phyloP scores from a whole-genome alignment of 2,888 invertebrate species.

The Cyrtodaria siliqua region DNA sequence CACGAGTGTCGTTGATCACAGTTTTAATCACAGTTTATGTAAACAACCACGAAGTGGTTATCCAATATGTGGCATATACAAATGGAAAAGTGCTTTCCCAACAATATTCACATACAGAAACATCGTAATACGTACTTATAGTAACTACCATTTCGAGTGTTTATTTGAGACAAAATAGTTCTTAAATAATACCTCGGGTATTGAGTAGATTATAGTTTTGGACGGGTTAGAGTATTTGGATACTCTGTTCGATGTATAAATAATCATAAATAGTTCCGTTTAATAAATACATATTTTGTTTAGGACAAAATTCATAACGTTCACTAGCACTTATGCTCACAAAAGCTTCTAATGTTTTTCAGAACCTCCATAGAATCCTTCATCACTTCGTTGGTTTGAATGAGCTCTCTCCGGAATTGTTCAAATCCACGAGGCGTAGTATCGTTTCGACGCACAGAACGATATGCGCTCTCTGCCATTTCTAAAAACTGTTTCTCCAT shows the following conservation, averaged over 20 bases:
- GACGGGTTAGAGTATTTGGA: conserved; percentile 3
- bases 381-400: conserved; percentile 71
- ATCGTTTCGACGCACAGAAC: conserved; percentile 68
- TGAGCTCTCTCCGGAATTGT: conserved; percentile 71
- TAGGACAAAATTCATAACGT: background rate
- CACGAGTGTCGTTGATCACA: background rate
- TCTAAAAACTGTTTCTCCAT: conserved; percentile 75
- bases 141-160: too few relatives aligned
- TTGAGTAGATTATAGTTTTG: background rate
- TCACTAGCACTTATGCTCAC: conserved; percentile 64
- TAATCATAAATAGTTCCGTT: conserved; percentile 2
- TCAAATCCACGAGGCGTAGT: conserved; percentile 68
- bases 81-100: too few relatives aligned
- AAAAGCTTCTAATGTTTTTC: conserved; percentile 70
- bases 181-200: too few relatives aligned
- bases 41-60: too few relatives aligned
- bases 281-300: background rate
- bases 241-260: conserved; percentile 2
- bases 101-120: too few relatives aligned
- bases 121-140: too few relatives aligned
- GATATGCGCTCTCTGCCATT: conserved; percentile 76
- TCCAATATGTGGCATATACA: too few relatives aligned
- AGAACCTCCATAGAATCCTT: conserved; percentile 71
- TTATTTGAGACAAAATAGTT: too few relatives aligned
- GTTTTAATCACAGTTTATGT: conserved; percentile 1